Evolutionary conservation across 1,140 invertebrate species (phyloP).

Genomic region (Drosophila gunungcola): DNA sequence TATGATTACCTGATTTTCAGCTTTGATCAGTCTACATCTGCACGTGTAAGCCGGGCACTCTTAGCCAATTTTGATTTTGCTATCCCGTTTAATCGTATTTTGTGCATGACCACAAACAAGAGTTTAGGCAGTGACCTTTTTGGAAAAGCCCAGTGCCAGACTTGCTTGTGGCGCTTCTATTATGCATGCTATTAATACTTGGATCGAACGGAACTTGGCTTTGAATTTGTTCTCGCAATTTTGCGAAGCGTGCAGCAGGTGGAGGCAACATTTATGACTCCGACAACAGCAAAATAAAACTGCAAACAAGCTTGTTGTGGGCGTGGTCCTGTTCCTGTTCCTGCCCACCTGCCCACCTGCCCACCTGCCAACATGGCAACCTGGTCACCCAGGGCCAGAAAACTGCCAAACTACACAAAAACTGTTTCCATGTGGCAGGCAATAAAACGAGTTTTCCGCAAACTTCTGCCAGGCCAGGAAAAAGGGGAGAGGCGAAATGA

Average conservation of each 20-base stretch:
- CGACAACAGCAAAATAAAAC: slow-evolving; percentile 24
- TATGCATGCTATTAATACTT: slow-evolving; percentile 52
- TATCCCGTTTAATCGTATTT: slow-evolving; percentile 31
- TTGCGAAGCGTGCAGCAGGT: slow-evolving; percentile 29
- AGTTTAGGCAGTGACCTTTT: slow-evolving; percentile 19
- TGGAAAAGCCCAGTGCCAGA: no score
- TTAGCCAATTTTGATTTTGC: background rate
- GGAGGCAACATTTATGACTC: slow-evolving; percentile 39
- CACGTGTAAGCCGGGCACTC: background rate
- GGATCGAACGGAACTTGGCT: slow-evolving; percentile 31
- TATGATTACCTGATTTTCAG: no score
- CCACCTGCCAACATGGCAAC: background rate
- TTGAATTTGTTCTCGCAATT: slow-evolving; percentile 24
- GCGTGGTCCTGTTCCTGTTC: slow-evolving; percentile 3
- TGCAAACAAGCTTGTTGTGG: slow-evolving; percentile 13
- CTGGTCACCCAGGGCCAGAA: slow-evolving; percentile 9
- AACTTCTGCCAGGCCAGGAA: slow-evolving; percentile 46
- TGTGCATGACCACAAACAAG: slow-evolving; percentile 23
- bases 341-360: slow-evolving; percentile 9
- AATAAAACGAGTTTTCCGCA: slow-evolving; percentile 61
- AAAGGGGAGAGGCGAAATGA: no score
- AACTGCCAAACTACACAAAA: slow-evolving; percentile 53
- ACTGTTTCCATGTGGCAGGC: slow-evolving; percentile 64
- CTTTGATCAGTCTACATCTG: background rate
- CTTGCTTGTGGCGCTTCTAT: slow-evolving; percentile 53